phyloP scores from a whole-genome alignment of 2,888 invertebrate genomes.

The Argynnis bischoffii region DNA sequence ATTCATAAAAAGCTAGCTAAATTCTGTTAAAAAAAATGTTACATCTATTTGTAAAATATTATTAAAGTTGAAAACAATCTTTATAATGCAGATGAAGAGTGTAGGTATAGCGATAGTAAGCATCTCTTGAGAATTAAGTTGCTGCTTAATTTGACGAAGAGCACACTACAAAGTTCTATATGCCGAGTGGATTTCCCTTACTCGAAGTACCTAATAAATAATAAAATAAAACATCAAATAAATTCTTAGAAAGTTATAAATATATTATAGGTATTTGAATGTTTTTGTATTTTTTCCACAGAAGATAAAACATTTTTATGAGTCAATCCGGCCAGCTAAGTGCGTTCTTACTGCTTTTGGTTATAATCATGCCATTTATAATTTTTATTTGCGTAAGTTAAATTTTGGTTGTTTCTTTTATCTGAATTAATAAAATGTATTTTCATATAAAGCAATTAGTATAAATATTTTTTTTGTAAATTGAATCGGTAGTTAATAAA shows the following conservation, averaged over 20 bases:
- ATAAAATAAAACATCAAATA: not conserved
- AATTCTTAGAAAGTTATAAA: slow-evolving; percentile 1
- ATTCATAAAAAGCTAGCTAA: no score
- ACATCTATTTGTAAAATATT: no score
- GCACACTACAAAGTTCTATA: no score
- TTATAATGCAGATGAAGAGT: no score
- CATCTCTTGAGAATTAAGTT: no score
- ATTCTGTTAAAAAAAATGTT: no score
- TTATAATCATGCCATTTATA: slow-evolving; percentile 26
- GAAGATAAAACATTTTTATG: slow-evolving; percentile 31
- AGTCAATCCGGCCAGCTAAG: slow-evolving; percentile 15
- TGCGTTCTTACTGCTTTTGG: slow-evolving; percentile 16
- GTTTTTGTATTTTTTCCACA: slow-evolving; percentile 8
- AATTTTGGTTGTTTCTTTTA: slow-evolving; percentile 8
- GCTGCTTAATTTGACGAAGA: no score
- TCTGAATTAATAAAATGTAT: not conserved
- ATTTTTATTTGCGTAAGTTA: slow-evolving; percentile 10
- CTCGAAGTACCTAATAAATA: no score
- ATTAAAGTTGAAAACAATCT: no score
- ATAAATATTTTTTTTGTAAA: not conserved
- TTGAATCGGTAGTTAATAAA: not conserved
- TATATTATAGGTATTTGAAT: not conserved
- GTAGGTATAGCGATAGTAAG: no score
- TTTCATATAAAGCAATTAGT: not conserved
- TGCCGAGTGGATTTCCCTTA: no score